Evolutionary conservation across 2,797 vertebrate species (phyloP), one percentile per base, ranked within the genome.

Genomic region (Lagocephalus sceleratus): DNA sequence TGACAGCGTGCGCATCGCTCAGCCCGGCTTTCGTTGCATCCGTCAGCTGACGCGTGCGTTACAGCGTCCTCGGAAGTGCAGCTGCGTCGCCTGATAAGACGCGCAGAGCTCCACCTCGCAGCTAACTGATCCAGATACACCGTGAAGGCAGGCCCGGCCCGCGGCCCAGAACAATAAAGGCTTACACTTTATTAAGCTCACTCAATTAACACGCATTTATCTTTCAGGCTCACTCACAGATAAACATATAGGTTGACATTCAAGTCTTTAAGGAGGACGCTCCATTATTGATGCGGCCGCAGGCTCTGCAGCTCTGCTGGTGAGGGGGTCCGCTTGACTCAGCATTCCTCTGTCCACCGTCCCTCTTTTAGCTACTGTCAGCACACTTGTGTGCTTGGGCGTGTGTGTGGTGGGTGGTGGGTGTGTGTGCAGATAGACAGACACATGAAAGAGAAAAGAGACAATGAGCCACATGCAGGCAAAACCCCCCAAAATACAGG

Each of bases 251-350:
- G 15, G 53, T 40, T 48, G 57, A 77, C 55, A 71, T 60, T 62
- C 42, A 64, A 26, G 60, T 66, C 60, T 74, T 77, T 78, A 54
- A 71, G 74, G 69, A 79, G 77, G 81, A 84, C 68, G 47, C 75
- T 91, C 57, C 67, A 90, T 91, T 86, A 91, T 90, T 91, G 87
- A 92, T 92, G 88, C 87, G 75, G 71, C 82, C 82, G 81, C 78
- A 80, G 82, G 82, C 61, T 77, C 68, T 83, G 82, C 73, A 84
- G 81, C 77, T 83, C 78, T 83, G 81, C 66, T 74, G 65, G 68
- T 69, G 64, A 53, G 70, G 40, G 2, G 69, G 64, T 82, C 78
- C 57, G 71, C 71, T 85, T 90, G 87, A 90, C 86, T 91, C 90
- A 91, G 90, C 90, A 71, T 70, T 89, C 82, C 78, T 79, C 64